Evolutionary conservation across 2,797 vertebrate genomes (phyloP).

Genomic region (Clarias pachynema): DNA sequence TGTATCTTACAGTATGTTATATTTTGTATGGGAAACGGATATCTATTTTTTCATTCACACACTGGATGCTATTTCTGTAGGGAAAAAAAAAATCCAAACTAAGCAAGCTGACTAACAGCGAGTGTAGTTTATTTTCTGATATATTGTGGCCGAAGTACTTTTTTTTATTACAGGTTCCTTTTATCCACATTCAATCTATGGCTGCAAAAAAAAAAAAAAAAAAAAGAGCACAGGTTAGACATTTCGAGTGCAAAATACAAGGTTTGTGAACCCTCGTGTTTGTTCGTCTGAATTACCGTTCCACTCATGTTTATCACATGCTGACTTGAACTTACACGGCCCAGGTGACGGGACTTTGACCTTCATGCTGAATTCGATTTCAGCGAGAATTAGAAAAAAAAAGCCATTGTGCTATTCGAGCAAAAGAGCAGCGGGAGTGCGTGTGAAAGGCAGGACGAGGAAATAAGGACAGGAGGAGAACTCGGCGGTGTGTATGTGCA

Average conservation of each 20-base stretch:
- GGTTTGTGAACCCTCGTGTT: conserved; percentile 43
- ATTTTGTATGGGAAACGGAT: not conserved
- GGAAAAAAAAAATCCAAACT: not conserved
- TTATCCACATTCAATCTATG: not conserved
- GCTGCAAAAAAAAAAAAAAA: not conserved
- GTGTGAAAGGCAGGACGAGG: conserved; percentile 9
- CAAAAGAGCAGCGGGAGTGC: conserved; percentile 16
- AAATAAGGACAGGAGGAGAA: conserved; percentile 14
- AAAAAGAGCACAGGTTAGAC: conserved; percentile 7
- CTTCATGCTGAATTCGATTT: conserved; percentile 33
- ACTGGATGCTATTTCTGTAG: not conserved
- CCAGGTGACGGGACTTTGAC: conserved; percentile 52
- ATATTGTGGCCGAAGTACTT: not conserved
- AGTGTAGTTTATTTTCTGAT: not conserved
- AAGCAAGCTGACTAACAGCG: not conserved
- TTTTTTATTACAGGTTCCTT: not conserved
- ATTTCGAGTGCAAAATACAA: conserved; percentile 29
- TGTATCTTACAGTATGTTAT: no score
- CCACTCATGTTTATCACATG: conserved; percentile 45
- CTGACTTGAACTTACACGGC: conserved; percentile 42
- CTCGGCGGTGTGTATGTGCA: conserved; percentile 15
- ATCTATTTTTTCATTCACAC: not conserved
- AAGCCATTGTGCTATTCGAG: not conserved
- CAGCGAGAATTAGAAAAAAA: conserved; percentile 27
- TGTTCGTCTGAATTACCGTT: conserved; percentile 44